A percentile compares a stretch with the other conserved stretches of the same genome.
phyloP scores from a whole-genome alignment of 53 echinoderm and acorn worm genomes.

The Holothuria leucospilota region DNA sequence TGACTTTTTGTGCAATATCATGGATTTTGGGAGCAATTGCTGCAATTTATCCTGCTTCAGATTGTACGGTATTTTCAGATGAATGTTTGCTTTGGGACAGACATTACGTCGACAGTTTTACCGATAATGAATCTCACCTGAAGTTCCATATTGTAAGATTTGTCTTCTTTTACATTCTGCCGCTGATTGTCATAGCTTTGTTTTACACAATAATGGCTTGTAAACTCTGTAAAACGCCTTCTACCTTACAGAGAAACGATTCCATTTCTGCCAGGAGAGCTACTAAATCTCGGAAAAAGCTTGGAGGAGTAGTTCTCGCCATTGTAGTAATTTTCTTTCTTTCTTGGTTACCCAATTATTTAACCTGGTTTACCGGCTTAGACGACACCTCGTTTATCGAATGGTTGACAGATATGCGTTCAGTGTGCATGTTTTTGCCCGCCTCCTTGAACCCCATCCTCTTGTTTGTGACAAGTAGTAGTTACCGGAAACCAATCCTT shows the following conservation, averaged over 20 bases:
- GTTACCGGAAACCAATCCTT: neutral
- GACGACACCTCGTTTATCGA: too few species aligned
- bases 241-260: neutral
- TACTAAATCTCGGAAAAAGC: neutral
- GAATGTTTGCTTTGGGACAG: too few species aligned
- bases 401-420: too few species aligned
- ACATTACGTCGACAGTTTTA: too few species aligned
- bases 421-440: neutral
- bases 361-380: neutral
- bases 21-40: too few species aligned
- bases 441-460: conserved; percentile 6
- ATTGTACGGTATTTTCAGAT: too few species aligned
- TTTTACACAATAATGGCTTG: conserved; percentile 7
- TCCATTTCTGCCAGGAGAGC: neutral
- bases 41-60: too few species aligned
- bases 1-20: too few species aligned
- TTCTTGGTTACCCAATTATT: conserved; percentile 12
- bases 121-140: too few species aligned
- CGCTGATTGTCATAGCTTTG: neutral
- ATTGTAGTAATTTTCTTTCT: neutral
- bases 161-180: neutral
- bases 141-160: neutral
- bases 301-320: conserved; percentile 7
- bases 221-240: neutral
- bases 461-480: neutral